These are phyloP conservation scores for Nemopilema nomurai DNA, from an alignment of 30 jellyfish, hydroid and myxozoan genomes.

Conservation along the genomic window DNA sequence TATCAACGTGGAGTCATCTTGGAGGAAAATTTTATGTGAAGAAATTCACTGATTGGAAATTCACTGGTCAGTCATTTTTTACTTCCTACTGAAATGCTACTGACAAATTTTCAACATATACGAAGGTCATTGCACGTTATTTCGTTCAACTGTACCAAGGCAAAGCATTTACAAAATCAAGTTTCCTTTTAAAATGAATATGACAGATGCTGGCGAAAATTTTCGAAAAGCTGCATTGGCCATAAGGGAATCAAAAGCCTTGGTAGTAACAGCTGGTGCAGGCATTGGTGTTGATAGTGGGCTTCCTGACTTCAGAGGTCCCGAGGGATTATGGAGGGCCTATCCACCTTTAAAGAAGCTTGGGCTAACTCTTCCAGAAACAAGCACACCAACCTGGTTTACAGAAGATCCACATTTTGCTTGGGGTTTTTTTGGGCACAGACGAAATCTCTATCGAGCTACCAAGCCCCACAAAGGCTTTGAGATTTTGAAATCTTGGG, in stretches of 20 bases:
- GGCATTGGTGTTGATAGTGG: conserved; percentile 94
- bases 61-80: no score
- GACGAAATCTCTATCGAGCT: conserved; percentile 35
- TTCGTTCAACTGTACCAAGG: neutral
- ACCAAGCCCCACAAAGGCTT: conserved; percentile 85
- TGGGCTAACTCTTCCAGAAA: conserved; percentile 73
- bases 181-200: neutral
- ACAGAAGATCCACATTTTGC: conserved; percentile 66
- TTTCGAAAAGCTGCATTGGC: conserved; percentile 57
- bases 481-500: conserved; percentile 61
- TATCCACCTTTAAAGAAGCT: conserved; percentile 74
- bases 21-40: no score
- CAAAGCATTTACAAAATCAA: neutral
- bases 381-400: conserved; percentile 83
- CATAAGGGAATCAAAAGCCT: conserved; percentile 57
- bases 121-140: neutral
- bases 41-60: no score
- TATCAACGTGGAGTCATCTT: no score
- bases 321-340: conserved; percentile 88
- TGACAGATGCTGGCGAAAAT: neutral
- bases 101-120: neutral
- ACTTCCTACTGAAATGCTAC: neutral
- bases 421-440: conserved; percentile 89
- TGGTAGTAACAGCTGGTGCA: conserved; percentile 78
- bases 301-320: conserved; percentile 88